Conservation (phyloP, 2,113 vertebrate species). For the Engraulis encrasicolus region DNA sequence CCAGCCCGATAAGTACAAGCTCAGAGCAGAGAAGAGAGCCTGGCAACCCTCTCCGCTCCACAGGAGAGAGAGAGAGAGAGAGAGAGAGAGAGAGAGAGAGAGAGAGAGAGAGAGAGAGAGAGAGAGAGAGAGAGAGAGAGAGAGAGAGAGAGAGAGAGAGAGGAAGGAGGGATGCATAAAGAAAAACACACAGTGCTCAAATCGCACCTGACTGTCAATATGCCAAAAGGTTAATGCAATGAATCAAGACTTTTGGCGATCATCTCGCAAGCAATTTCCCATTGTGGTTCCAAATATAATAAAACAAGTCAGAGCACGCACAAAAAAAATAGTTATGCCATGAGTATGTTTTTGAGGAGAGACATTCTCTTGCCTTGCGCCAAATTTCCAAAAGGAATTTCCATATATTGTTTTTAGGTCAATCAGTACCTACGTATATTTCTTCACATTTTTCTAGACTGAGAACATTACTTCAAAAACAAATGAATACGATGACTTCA, state of each 20-base stretch:
- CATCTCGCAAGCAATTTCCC: neutral
- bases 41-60: slow-evolving; percentile 14
- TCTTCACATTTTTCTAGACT: neutral
- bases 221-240: neutral
- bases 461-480: neutral
- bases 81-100: neutral
- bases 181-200: neutral
- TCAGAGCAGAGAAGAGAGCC: slow-evolving; percentile 34
- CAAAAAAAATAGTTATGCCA: neutral
- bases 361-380: neutral
- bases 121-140: neutral
- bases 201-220: slow-evolving; percentile 6
- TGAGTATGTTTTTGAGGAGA: neutral
- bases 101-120: neutral
- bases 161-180: neutral
- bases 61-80: neutral
- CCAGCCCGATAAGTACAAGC: slow-evolving; percentile 10
- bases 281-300: neutral
- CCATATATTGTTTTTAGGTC: neutral
- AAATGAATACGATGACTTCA: neutral
- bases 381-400: neutral
- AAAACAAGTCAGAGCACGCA: neutral
- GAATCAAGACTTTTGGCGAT: neutral
- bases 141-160: neutral
- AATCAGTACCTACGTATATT: neutral